Evolutionary conservation across 2,113 vertebrate genomes (phyloP).

Genomic region (Callipepla californica): DNA sequence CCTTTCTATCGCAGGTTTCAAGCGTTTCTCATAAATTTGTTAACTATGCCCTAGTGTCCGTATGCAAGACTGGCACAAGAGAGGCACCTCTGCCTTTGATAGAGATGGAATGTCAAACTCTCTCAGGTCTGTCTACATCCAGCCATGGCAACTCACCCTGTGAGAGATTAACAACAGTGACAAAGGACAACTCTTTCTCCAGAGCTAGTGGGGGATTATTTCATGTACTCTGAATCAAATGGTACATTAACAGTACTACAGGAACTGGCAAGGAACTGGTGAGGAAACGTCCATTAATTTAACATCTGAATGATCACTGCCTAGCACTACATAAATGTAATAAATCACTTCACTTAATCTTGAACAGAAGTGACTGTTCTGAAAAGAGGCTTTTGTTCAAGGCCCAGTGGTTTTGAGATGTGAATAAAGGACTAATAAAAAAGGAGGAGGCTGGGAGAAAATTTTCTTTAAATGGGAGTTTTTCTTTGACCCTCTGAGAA

Average conservation of each 20-base stretch:
- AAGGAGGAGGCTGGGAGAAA: slow-evolving; percentile 1
- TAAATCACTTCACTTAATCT: slow-evolving; percentile 42
- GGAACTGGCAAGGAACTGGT: slow-evolving; percentile 19
- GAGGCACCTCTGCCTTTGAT: neutral
- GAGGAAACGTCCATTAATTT: slow-evolving; percentile 51
- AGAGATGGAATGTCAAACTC: neutral
- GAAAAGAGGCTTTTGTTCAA: slow-evolving; percentile 70
- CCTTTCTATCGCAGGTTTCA: neutral
- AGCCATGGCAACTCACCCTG: neutral
- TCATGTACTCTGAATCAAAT: slow-evolving; percentile 15
- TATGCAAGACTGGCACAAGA: neutral
- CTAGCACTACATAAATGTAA: slow-evolving; percentile 33
- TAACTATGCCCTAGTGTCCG: neutral
- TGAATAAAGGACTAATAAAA: slow-evolving; percentile 44
- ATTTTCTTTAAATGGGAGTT: slow-evolving; percentile 54
- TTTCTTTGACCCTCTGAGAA: slow-evolving; percentile 67
- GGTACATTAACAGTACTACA: slow-evolving; percentile 11
- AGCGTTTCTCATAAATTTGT: fast-evolving
- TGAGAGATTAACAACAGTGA: neutral
- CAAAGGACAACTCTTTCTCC: slow-evolving; percentile 1
- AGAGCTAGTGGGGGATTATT: neutral
- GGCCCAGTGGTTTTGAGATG: slow-evolving; percentile 10
- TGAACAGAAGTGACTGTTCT: slow-evolving; percentile 39
- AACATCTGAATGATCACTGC: slow-evolving; percentile 51
- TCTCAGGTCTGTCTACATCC: neutral